Base-by-base conservation (phyloP, 2,888 invertebrate genomes). In the Atethmia centrago region DNA sequence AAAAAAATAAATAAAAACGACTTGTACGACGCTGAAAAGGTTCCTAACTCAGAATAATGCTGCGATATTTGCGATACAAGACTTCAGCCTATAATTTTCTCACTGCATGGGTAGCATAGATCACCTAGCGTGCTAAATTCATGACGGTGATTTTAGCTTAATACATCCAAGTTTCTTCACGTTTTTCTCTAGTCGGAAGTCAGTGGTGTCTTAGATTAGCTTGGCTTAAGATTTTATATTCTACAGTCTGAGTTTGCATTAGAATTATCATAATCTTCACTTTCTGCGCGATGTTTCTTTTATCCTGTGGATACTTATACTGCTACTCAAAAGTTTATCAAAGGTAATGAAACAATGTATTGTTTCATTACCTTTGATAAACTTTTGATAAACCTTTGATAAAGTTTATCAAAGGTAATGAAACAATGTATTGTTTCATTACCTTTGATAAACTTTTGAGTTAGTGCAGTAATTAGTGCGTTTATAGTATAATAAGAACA, bases 171-270 rank as follows among this genome's bases (percentile, higher is more conserved):
- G 53, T 45, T 45, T 45, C 12, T n/a, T 42, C 8, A 21, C 31
- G 2, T 31, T 73, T 59, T 31, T 73, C 51, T 5, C 9, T 14
- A 25, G 8, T 12, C 16, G 12, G 25, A 53, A 61, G 25, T 59
- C 16, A 73, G 73, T 16, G 14, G 40, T 21, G 28, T 47, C n/a
- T 40, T 31, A 70, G 36, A 70, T 56, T 56, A n/a, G 47, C 71
- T 40, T 56, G 3, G 40, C 71, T n/a, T n/a, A 16, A 70, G 40
- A 28, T 71, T 70, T n/a, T 47, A 40, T 28, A 56, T 28, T 47
- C n/a, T 28, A n/a, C 25, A 56, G 45, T 12, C 19, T 47, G 16
- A 55, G 21, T 47, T 58, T 65, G 21, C 51, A 64, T 69, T 47
- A 25, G 16, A 16, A 28, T 70, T 56, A 40, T 28, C 21, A 47